Evolutionary conservation across 2,797 vertebrate species (phyloP).

Genomic region (Nyctibius grandis): DNA sequence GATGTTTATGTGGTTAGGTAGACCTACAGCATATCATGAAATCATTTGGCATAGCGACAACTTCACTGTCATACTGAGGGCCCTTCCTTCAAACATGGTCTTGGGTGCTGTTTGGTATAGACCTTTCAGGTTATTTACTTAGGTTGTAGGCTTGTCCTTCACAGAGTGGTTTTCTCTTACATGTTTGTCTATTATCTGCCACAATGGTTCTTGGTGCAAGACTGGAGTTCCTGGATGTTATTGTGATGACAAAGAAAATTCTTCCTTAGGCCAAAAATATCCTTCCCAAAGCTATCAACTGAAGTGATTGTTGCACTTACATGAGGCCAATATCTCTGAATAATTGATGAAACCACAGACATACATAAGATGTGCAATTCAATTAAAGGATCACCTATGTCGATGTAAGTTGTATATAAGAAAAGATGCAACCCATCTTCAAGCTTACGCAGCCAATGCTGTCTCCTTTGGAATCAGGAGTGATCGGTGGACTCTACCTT

Average conservation of each 20-base stretch:
- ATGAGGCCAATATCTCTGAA: not conserved
- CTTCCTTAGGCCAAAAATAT: not conserved
- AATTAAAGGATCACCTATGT: not conserved
- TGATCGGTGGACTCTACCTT: not conserved
- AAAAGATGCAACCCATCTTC: not conserved
- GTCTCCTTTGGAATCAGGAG: not conserved
- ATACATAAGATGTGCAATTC: not conserved
- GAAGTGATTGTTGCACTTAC: not conserved
- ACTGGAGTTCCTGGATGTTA: not conserved
- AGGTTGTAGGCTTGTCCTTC: not conserved
- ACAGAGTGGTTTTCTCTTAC: not conserved
- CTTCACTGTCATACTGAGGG: not conserved
- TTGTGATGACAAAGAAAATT: not conserved
- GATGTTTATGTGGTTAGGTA: not conserved
- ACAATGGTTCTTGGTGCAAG: not conserved
- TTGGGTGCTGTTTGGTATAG: not conserved
- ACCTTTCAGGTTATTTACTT: not conserved
- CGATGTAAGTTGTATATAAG: not conserved
- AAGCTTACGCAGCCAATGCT: not conserved
- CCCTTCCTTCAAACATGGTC: not conserved
- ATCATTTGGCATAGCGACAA: not conserved
- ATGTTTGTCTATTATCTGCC: not conserved
- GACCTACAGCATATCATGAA: not conserved
- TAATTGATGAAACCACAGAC: not conserved
- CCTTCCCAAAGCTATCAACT: not conserved